These are phyloP conservation scores for Daphoenositta chrysoptera DNA, from an alignment of 2,113 vertebrate species.

Conservation along the genomic window DNA sequence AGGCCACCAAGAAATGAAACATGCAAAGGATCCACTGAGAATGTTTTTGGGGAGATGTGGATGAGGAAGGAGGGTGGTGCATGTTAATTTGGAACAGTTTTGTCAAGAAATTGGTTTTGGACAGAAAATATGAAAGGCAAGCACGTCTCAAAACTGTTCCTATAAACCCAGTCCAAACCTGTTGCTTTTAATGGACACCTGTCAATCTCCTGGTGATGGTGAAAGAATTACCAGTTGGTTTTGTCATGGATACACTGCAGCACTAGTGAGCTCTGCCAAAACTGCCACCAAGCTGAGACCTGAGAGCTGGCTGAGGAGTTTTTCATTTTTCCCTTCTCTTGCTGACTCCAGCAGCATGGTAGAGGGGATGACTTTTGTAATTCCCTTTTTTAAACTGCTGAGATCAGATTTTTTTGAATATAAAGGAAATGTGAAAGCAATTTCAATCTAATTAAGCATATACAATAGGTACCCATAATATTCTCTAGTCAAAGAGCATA, in stretches of 20 bases:
- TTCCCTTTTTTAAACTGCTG: constrained; percentile 19
- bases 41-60: neutral
- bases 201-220: neutral
- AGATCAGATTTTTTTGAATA: neutral
- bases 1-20: neutral
- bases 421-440: constrained; percentile 17
- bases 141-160: neutral
- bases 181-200: neutral
- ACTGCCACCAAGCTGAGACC: neutral
- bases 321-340: neutral
- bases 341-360: neutral
- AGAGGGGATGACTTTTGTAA: neutral
- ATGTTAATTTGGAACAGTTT: neutral
- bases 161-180: neutral
- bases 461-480: constrained; percentile 1
- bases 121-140: neutral
- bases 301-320: neutral
- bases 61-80: neutral
- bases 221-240: neutral
- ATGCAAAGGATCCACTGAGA: neutral
- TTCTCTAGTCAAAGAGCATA: neutral
- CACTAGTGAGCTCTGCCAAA: neutral
- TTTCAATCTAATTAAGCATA: constrained; percentile 11
- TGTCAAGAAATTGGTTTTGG: neutral
- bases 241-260: neutral